These are phyloP conservation scores for Patiria miniata DNA, from an alignment of 35 echinoderm and acorn worm genomes.

Conservation along the genomic window DNA sequence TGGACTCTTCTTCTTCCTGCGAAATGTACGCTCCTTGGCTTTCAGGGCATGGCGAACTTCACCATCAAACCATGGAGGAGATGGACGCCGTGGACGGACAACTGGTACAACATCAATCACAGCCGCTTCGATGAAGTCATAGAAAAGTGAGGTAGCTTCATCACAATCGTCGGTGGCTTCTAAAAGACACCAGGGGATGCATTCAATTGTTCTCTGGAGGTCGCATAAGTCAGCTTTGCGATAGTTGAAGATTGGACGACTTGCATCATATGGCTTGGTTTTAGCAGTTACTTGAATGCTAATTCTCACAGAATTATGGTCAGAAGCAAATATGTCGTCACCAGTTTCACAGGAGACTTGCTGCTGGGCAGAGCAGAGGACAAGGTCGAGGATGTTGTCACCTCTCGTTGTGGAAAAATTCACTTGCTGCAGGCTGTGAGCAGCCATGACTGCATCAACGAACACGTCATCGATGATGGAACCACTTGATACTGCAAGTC, in stretches of 20 bases:
- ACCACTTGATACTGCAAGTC: neutral
- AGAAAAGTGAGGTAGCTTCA: slow-evolving; percentile 25
- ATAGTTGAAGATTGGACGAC: slow-evolving; percentile 12
- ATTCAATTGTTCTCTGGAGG: neutral
- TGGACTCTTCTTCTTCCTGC: neutral
- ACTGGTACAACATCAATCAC: slow-evolving; percentile 30
- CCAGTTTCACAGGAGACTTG: neutral
- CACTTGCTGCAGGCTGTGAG: slow-evolving; percentile 5
- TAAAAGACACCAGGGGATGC: slow-evolving; percentile 6
- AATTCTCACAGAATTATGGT: neutral
- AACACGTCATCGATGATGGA: slow-evolving; percentile 6
- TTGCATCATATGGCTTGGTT: neutral
- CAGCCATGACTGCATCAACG: slow-evolving; percentile 18
- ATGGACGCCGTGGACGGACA: slow-evolving; percentile 16
- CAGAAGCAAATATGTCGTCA: neutral
- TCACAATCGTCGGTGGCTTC: slow-evolving; percentile 10
- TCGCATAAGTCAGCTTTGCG: slow-evolving; percentile 6
- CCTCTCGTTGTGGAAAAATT: neutral
- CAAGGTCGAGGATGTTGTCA: slow-evolving; percentile 25
- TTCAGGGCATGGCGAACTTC: neutral
- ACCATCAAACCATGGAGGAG: slow-evolving; percentile 26
- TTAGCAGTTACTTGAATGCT: neutral
- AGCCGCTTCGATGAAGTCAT: slow-evolving; percentile 33
- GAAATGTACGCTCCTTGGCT: slow-evolving; percentile 18
- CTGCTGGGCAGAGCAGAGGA: neutral